Conservation (phyloP, 53 echinoderm and acorn worm genomes). For the Patiria pectinifera region DNA sequence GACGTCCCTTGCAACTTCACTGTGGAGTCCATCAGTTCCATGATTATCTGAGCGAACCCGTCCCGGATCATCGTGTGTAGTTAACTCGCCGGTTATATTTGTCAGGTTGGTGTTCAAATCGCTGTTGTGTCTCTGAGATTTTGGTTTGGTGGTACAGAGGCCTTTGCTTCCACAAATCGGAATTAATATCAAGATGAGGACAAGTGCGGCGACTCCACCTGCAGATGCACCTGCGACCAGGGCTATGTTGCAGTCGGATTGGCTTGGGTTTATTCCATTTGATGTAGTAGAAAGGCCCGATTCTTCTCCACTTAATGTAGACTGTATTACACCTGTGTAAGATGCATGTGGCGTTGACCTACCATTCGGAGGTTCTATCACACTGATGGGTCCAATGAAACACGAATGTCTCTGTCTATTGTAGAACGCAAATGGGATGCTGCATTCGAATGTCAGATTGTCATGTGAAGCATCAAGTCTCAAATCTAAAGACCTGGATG, state of each 20-base stretch:
- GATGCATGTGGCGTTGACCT: not conserved
- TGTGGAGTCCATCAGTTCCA: no score
- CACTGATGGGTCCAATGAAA: not conserved
- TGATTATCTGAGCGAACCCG: no score
- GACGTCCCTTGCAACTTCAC: no score
- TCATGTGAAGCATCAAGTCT: not conserved
- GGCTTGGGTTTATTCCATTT: not conserved
- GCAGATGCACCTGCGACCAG: not conserved
- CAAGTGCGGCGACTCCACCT: not conserved
- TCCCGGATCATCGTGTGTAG: no score
- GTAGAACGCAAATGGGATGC: not conserved
- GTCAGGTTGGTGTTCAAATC: not conserved
- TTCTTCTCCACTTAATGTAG: no score
- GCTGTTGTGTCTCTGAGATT: not conserved
- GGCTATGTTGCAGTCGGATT: no score
- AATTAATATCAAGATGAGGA: not conserved
- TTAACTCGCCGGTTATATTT: no score
- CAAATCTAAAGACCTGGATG: not conserved
- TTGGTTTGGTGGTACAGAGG: not conserved
- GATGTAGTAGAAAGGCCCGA: no score
- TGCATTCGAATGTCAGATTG: slow-evolving; percentile 1
- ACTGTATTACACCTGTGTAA: no score
- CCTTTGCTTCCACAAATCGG: not conserved
- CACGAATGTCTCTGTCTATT: not conserved
- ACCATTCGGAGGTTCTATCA: not conserved